Evolutionary conservation across 2,888 invertebrate genomes (phyloP), one percentile per base, ranked within the genome.

Genomic region (Galerucella pusilla): DNA sequence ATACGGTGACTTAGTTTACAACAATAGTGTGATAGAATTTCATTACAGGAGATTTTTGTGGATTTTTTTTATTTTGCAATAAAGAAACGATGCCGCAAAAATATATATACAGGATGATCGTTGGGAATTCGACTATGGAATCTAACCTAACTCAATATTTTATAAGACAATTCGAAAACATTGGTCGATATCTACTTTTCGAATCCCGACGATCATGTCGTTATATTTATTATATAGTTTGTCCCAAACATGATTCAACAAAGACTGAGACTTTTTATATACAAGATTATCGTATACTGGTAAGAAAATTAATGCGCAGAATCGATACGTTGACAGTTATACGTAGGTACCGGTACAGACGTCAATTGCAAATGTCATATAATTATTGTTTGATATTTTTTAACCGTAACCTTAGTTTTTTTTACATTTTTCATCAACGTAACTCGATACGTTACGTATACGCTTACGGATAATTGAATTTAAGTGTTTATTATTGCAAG

Each of bases 11-110:
- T 71, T 71, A 64, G 35, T 54, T 71, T 49, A 46, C 64, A 57
- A 71, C 45, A 71, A 71, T 68, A 52, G 20, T 68, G 60, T 60
- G 68, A 68, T 68, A 60, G 68, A 68, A 46, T 45, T 42, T 46
- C 25, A 28, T 60, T 46, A 60, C 68, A 60, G 45, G 46, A 68
- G 45, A 16, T 45, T 20, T 20, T 61, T 61, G 20, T 49, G 52
- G 28, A 63, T 63, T 65, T 65, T 28, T 1, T 49, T 65, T 35
- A 60, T 61, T 61, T 69, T 61, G 35, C 66, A 66, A 66, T 25
- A 61, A 68, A 68, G 35, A 54, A 67, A 67, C 35, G 28, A 67
- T 67, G 20, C 67, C 67, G 35, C 35, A 67, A 42, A 28, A 68
- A 57, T 68, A 35, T 42, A 20, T 20, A 42, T 35, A 68, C 14